Evolutionary conservation across 2,888 invertebrate genomes (phyloP), one percentile per base, ranked within the genome.

Genomic region (Caenorhabditis sinica): DNA sequence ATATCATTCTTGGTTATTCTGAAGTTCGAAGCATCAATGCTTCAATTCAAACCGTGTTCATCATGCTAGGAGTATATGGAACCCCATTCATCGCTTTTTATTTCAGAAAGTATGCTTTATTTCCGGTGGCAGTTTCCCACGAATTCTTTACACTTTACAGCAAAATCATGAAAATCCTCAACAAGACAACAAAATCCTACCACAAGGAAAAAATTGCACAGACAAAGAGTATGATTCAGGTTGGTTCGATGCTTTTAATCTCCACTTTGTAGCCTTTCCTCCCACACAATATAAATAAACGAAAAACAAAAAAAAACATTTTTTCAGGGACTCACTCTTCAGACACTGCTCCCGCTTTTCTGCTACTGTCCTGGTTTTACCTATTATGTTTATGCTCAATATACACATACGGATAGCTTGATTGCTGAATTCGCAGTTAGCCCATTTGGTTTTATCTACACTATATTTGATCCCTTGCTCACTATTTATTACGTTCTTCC

Each of bases 251-350:
- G 33, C 5, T 36, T 5, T 15, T 51, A 36, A 28, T 53, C 25
- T 45, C 15, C n/a, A n/a, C n/a, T 49, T 51, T 43, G 43, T 40
- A 49, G 9, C 49, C 49, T 20, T 49, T 49, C 49, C 49, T 49
- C 49, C 25, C 17, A 25, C 13, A 43, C 40, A 9, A 33, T n/a
- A n/a, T n/a, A n/a, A n/a, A n/a, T n/a, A n/a, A n/a, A n/a, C n/a
- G n/a, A n/a, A 40, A 40, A 40, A 40, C 9, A 40, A 40, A 6
- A 40, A 11, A 40, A 11, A 40, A 40, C 40, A 11, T 13, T 9
- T 40, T 76, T 75, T 23, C 81, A 82, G 75, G 82, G 82, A 0
- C 58, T 82, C 13, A 82, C 75, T 13, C 69, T 82, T 17, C 82
- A 82, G 63, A 82, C 82, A 0, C 49, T 82, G 1, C 56, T 82